Conservation (phyloP, 2,797 vertebrate species). For the Trachurus trachurus region DNA sequence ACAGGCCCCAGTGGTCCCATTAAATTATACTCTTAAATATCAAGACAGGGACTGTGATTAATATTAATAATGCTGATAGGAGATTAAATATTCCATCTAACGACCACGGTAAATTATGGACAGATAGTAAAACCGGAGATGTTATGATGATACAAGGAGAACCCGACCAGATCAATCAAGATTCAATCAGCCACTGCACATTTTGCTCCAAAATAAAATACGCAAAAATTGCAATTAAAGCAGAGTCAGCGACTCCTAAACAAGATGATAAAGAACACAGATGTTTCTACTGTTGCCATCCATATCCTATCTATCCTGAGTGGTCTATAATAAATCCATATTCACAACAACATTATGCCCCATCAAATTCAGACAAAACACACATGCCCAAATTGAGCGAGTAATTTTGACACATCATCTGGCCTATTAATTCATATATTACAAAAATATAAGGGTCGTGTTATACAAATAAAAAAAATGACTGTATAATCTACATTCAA, state of each 20-base stretch:
- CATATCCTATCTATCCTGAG: too few relatives aligned
- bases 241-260: not conserved
- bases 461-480: not conserved
- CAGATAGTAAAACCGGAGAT: not conserved
- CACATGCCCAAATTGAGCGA: too few relatives aligned
- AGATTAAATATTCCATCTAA: not conserved
- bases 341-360: too few relatives aligned
- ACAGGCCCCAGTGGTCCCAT: not conserved
- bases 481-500: not conserved
- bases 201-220: constrained; percentile 17
- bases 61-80: not conserved
- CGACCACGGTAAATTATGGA: not conserved
- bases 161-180: not conserved
- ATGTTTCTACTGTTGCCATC: too few relatives aligned
- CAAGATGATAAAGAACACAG: not conserved
- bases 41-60: not conserved
- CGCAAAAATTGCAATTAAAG: not conserved
- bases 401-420: not conserved
- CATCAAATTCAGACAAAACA: too few relatives aligned
- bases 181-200: constrained; percentile 6
- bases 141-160: not conserved
- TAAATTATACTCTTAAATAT: not conserved
- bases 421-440: not conserved
- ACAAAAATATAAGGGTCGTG: not conserved
- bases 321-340: too few relatives aligned